phyloP scores from a whole-genome alignment of 1,140 invertebrate species.

The Agraylea sexmaculata region DNA sequence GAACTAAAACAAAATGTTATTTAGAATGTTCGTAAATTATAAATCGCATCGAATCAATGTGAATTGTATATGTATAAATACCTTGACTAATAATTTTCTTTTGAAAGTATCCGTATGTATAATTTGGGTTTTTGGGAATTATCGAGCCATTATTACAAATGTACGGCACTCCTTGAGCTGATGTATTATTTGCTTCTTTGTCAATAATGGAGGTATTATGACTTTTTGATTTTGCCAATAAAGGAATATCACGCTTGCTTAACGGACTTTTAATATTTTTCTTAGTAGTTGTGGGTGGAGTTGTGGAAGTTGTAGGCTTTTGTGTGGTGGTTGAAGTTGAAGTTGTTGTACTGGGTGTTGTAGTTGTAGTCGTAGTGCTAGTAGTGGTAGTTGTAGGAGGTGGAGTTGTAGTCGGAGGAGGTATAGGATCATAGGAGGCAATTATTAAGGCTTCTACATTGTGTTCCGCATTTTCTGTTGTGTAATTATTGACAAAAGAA shows the following conservation, averaged over 20 bases:
- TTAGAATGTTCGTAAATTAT: not conserved
- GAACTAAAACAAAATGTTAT: slow-evolving; percentile 40
- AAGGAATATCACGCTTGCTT: too few relatives aligned
- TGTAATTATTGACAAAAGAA: slow-evolving; percentile 50
- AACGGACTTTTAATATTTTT: too few relatives aligned
- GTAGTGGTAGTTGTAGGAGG: slow-evolving; percentile 44
- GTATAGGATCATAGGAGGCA: slow-evolving; percentile 50
- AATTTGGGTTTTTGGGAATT: slow-evolving; percentile 48
- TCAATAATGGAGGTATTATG: slow-evolving; percentile 23
- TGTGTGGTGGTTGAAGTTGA: slow-evolving; percentile 21
- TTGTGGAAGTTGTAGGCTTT: slow-evolving; percentile 20
- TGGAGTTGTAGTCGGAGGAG: slow-evolving; percentile 45
- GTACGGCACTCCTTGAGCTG: slow-evolving; percentile 34
- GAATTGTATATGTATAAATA: slow-evolving; percentile 24
- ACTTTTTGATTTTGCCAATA: too few relatives aligned
- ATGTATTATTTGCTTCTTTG: slow-evolving; percentile 20
- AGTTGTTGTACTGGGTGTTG: slow-evolving; percentile 29
- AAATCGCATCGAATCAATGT: not conserved
- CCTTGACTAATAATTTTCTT: slow-evolving; percentile 48
- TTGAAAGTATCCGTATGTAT: slow-evolving; percentile 63
- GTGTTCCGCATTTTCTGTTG: slow-evolving; percentile 44
- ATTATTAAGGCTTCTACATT: slow-evolving; percentile 57
- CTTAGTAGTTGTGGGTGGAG: slow-evolving; percentile 23
- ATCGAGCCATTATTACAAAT: slow-evolving; percentile 48
- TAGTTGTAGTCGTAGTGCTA: slow-evolving; percentile 37